Evolutionary conservation across 2,888 invertebrate genomes (phyloP).

Genomic region (Trichogramma dendrolimi): DNA sequence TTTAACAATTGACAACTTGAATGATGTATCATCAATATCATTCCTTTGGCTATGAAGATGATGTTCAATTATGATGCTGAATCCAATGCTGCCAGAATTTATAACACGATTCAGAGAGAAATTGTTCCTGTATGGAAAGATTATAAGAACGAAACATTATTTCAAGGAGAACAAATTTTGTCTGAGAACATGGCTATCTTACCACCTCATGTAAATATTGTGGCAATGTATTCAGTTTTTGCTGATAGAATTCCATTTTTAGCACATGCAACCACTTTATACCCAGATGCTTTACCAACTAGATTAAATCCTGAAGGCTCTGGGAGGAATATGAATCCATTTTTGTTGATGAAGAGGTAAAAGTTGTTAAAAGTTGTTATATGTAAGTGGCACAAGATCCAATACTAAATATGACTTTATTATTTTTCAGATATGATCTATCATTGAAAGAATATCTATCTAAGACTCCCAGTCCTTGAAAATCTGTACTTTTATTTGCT

Average conservation of each 20-base stretch:
- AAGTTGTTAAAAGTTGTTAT: slow-evolving; percentile 1
- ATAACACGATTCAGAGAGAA: slow-evolving; percentile 77
- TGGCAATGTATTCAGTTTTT: slow-evolving; percentile 76
- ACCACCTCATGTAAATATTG: slow-evolving; percentile 79
- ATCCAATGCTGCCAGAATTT: slow-evolving; percentile 72
- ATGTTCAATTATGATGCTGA: slow-evolving; percentile 88
- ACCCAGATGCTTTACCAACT: slow-evolving; percentile 76
- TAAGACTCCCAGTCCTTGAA: no score
- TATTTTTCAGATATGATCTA: slow-evolving; percentile 59
- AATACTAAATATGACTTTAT: slow-evolving; percentile 7
- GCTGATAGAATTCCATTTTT: slow-evolving; percentile 72
- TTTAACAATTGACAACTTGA: slow-evolving; percentile 29
- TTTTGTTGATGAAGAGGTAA: slow-evolving; percentile 78
- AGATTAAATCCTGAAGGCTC: slow-evolving; percentile 70
- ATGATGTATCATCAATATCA: slow-evolving; percentile 45
- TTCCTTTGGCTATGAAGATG: slow-evolving; percentile 79
- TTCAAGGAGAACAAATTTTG: slow-evolving; percentile 60
- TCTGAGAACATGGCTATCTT: slow-evolving; percentile 58
- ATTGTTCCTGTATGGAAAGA: slow-evolving; percentile 67
- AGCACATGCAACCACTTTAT: slow-evolving; percentile 62
- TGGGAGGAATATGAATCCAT: slow-evolving; percentile 81
- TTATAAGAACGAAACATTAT: slow-evolving; percentile 51
- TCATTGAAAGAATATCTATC: slow-evolving; percentile 60
- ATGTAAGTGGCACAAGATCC: no score
- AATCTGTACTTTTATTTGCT: slow-evolving; percentile 65